These are phyloP conservation scores for Aphidoletes aphidimyza DNA, from an alignment of 2,888 invertebrate genomes.

Conservation along the genomic window DNA sequence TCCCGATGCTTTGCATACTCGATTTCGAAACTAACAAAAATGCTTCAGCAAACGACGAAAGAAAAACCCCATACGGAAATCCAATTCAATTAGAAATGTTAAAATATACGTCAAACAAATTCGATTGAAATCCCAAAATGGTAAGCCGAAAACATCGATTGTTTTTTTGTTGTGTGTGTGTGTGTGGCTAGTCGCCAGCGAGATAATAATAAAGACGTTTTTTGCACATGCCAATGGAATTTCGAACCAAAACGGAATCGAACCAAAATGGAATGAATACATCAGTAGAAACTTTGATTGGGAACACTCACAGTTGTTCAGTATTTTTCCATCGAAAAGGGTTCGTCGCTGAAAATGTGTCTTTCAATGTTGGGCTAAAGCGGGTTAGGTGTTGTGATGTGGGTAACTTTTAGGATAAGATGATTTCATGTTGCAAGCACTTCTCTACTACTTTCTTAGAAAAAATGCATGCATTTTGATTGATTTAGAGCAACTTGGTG, in stretches of 20 bases:
- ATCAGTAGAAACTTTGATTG: background rate
- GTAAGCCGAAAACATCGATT: background rate
- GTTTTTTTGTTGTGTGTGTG: background rate
- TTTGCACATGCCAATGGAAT: background rate
- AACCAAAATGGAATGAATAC: background rate
- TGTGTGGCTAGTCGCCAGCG: background rate
- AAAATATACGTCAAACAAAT: constrained; percentile 2
- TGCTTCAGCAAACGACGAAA: background rate
- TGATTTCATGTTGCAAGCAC: too few species aligned
- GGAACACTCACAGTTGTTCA: background rate
- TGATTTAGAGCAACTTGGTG: constrained; percentile 18
- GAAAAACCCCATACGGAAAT: background rate
- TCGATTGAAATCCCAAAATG: background rate
- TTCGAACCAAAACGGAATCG: too few species aligned
- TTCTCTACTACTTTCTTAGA: background rate
- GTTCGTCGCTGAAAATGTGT: constrained; percentile 31
- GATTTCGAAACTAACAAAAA: too few species aligned
- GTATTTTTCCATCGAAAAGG: too few species aligned
- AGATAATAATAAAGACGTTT: background rate
- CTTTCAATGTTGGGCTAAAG: background rate
- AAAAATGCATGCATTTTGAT: background rate
- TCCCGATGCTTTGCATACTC: background rate
- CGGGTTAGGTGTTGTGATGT: background rate
- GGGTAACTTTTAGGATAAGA: background rate
- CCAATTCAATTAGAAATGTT: constrained; percentile 30